Conservation (phyloP, 2,888 invertebrate species). For the Scaptomyza reducta region DNA sequence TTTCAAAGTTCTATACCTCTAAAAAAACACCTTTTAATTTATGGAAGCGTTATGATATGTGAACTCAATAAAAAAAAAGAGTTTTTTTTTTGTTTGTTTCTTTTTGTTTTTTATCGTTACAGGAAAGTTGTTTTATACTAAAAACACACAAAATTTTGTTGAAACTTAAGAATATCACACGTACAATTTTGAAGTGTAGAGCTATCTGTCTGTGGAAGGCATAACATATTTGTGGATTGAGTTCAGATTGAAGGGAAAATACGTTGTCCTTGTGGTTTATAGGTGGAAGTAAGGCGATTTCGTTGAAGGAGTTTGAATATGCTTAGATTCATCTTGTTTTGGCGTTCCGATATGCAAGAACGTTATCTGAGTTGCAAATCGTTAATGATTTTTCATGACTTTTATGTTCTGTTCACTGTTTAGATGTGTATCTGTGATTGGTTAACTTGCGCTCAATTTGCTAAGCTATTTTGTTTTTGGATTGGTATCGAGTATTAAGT, state of each 20-base stretch:
- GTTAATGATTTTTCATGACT: too few relatives aligned
- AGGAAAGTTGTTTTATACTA: too few relatives aligned
- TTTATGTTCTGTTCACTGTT: background rate
- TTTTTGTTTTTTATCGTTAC: background rate
- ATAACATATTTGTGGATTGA: background rate
- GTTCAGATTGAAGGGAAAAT: background rate
- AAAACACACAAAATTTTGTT: too few relatives aligned
- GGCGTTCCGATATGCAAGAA: background rate
- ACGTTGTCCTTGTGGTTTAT: background rate
- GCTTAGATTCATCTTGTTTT: background rate
- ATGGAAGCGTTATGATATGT: background rate
- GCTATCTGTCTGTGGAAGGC: background rate
- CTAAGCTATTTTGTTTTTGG: slow-evolving; percentile 13
- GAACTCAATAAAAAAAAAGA: background rate
- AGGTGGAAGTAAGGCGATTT: background rate
- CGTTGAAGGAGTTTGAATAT: background rate
- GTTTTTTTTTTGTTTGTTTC: too few relatives aligned
- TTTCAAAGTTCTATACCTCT: too few relatives aligned
- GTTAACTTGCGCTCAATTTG: background rate
- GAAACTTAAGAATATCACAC: background rate
- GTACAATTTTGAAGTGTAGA: slow-evolving; percentile 3
- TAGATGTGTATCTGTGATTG: background rate
- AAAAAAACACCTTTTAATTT: too few relatives aligned
- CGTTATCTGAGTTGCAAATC: background rate
- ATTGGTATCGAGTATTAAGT: background rate